Evolutionary conservation across 1,140 invertebrate genomes (phyloP).

Genomic region (Ditylenchus dipsaci): DNA sequence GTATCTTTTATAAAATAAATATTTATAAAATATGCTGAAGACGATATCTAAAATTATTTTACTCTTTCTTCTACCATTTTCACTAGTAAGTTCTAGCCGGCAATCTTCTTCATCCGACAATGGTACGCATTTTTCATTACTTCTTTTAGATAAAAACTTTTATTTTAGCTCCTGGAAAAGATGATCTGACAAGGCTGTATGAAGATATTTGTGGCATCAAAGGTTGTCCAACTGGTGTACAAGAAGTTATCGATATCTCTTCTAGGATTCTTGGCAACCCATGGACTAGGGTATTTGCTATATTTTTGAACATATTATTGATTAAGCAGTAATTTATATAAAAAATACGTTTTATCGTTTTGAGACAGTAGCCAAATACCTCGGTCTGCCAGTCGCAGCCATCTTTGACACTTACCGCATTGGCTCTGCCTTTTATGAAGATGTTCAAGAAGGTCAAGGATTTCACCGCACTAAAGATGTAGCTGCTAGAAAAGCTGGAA

Average conservation of each 20-base stretch:
- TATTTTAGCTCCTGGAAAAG: background rate
- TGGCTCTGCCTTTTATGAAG: background rate
- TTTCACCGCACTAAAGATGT: background rate
- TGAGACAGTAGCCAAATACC: background rate
- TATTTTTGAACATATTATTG: background rate
- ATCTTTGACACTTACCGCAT: background rate
- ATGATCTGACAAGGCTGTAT: background rate
- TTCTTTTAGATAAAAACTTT: background rate
- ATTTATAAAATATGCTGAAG: too few relatives aligned
- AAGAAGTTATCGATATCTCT: background rate
- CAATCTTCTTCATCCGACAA: too few relatives aligned
- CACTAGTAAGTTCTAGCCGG: too few relatives aligned
- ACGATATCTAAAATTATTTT: too few relatives aligned
- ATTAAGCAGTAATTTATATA: too few relatives aligned
- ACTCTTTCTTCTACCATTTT: too few relatives aligned
- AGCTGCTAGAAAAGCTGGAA: background rate
- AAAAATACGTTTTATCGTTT: background rate
- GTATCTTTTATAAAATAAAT: too few relatives aligned
- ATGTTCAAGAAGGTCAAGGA: background rate
- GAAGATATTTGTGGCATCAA: background rate
- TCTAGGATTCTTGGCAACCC: background rate
- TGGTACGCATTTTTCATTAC: too few relatives aligned
- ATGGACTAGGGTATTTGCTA: background rate
- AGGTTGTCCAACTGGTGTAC: background rate
- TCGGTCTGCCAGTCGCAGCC: background rate